Conservation (phyloP, 2,797 vertebrate species). For the Cheirogaleus major region DNA sequence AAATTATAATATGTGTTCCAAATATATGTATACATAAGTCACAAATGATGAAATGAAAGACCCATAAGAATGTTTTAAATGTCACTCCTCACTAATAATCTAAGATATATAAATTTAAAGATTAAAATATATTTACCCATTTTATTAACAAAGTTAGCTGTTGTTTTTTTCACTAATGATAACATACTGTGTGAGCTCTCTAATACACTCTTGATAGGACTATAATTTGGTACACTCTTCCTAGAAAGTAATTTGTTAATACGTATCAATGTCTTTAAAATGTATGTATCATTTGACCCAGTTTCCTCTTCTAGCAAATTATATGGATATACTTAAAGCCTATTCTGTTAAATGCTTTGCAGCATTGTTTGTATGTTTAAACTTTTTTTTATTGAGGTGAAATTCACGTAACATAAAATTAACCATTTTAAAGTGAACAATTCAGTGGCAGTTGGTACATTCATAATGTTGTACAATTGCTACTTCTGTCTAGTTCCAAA, state of each 20-base stretch:
- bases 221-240: neutral
- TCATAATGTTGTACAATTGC: neutral
- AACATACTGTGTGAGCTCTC: neutral
- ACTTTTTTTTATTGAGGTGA: neutral
- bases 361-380: neutral
- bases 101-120: neutral
- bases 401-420: neutral
- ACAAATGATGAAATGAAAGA: conserved; percentile 18
- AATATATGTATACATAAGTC: neutral
- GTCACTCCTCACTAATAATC: neutral
- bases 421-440: neutral
- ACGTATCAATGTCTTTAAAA: conserved; percentile 14
- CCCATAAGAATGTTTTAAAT: neutral
- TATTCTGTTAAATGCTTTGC: neutral
- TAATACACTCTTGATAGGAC: neutral
- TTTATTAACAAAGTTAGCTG: neutral
- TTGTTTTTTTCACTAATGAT: neutral
- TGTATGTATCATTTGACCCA: neutral
- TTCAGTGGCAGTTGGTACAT: neutral
- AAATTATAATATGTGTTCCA: conserved; percentile 24
- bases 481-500: neutral
- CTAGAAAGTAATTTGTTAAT: conserved; percentile 1
- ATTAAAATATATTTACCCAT: neutral
- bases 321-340: neutral
- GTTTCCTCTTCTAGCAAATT: conserved; percentile 20